These are phyloP conservation scores for Dicaeum eximium DNA, from an alignment of 2,113 vertebrate genomes.

Conservation along the genomic window DNA sequence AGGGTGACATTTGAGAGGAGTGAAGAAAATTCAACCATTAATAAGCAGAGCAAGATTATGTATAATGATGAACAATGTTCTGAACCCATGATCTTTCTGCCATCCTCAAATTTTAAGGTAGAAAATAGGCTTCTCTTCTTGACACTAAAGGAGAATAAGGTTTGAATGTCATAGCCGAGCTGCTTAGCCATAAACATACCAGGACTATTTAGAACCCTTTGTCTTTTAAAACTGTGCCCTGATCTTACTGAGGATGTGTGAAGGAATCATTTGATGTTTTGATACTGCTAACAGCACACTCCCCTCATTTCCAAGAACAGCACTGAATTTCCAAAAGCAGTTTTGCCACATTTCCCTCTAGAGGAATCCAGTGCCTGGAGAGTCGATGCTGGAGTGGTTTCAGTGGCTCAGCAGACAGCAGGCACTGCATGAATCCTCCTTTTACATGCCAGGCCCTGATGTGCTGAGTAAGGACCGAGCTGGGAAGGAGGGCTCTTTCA, in stretches of 20 bases:
- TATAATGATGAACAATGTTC: not conserved
- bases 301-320: not conserved
- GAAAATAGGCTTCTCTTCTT: not conserved
- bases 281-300: not conserved
- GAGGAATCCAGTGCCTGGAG: not conserved
- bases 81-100: not conserved
- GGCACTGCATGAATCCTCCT: not conserved
- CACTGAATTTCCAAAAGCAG: not conserved
- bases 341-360: not conserved
- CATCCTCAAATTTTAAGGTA: not conserved
- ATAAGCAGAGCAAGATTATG: not conserved
- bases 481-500: not conserved
- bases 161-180: not conserved
- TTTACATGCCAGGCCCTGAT: not conserved
- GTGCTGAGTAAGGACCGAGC: not conserved
- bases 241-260: not conserved
- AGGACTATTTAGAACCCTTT: not conserved
- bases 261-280: not conserved
- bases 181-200: accelerated
- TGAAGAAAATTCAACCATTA: not conserved
- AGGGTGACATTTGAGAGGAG: not conserved
- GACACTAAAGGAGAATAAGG: not conserved
- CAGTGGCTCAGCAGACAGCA: not conserved
- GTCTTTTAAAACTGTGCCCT: not conserved
- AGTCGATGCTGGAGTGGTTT: not conserved